Conservation (phyloP, 2,797 vertebrate species). For the Steatocranus sp. region DNA sequence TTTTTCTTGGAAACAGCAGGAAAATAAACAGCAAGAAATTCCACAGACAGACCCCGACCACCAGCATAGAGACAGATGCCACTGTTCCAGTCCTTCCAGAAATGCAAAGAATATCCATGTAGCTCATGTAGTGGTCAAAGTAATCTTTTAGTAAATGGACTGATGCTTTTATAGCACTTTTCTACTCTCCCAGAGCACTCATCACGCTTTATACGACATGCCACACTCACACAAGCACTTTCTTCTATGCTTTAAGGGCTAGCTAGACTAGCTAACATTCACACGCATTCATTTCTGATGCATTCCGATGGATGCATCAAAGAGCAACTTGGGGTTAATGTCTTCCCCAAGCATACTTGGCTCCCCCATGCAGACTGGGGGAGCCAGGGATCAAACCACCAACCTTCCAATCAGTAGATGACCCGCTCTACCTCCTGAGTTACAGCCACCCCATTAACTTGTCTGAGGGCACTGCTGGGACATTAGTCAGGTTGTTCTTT, state of each 20-base stretch:
- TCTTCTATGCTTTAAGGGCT: neutral
- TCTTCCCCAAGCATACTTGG: neutral
- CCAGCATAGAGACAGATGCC: neutral
- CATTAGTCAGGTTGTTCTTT: neutral
- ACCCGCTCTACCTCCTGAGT: neutral
- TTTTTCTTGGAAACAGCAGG: neutral
- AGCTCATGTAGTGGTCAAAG: neutral
- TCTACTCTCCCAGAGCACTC: neutral
- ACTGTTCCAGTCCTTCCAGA: neutral
- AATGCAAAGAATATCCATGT: neutral
- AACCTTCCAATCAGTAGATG: neutral
- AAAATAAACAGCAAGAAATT: neutral
- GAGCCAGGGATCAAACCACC: neutral
- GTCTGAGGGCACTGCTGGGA: neutral
- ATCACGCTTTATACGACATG: fast-evolving
- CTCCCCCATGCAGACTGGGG: neutral
- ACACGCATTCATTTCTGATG: neutral
- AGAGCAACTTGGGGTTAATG: neutral
- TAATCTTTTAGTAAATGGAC: neutral
- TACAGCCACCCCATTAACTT: neutral
- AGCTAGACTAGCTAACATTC: neutral
- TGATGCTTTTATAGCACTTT: neutral
- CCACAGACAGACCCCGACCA: fast-evolving
- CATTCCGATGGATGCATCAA: neutral
- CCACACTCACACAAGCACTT: neutral